Conservation (phyloP, 2,888 invertebrate species). For the Esperia sulphurella region DNA sequence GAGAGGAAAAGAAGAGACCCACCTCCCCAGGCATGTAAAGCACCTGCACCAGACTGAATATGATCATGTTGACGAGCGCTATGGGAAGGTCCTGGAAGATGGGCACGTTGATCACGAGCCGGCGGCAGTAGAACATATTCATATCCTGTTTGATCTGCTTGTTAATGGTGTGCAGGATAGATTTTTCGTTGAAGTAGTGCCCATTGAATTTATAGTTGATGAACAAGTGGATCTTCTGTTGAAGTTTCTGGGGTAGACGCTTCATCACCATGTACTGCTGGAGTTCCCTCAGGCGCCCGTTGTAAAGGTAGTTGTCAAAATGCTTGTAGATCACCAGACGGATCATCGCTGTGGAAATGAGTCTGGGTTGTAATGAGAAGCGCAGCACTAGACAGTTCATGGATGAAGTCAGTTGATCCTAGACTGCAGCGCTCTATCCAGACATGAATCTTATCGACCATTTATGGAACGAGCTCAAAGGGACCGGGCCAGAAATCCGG, state of each 20-base stretch:
- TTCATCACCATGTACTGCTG: slow-evolving; percentile 41
- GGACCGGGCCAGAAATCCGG: too few relatives aligned
- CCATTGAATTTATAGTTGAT: slow-evolving; percentile 52
- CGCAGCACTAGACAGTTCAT: too few relatives aligned
- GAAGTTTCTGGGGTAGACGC: slow-evolving; percentile 36
- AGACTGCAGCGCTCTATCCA: too few relatives aligned
- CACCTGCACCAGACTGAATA: slow-evolving; percentile 70
- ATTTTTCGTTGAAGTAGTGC: slow-evolving; percentile 44
- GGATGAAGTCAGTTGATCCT: too few relatives aligned
- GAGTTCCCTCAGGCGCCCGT: slow-evolving; percentile 39
- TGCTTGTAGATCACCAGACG: slow-evolving; percentile 40
- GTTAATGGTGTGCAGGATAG: slow-evolving; percentile 47
- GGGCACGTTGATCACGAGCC: slow-evolving; percentile 73
- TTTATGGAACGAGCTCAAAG: too few relatives aligned
- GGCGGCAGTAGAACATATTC: slow-evolving; percentile 73
- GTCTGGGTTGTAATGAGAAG: too few relatives aligned
- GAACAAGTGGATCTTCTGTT: slow-evolving; percentile 42
- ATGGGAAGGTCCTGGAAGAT: slow-evolving; percentile 75
- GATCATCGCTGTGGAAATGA: slow-evolving; percentile 19
- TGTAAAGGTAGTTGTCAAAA: slow-evolving; percentile 35
- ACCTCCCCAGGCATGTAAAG: slow-evolving; percentile 79
- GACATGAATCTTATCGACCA: too few relatives aligned
- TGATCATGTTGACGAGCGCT: slow-evolving; percentile 67
- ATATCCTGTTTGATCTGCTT: slow-evolving; percentile 75
- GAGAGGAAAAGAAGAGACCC: background rate